These are phyloP conservation scores for Hyalella azteca DNA, from an alignment of 2,888 invertebrate species.

Conservation along the genomic window DNA sequence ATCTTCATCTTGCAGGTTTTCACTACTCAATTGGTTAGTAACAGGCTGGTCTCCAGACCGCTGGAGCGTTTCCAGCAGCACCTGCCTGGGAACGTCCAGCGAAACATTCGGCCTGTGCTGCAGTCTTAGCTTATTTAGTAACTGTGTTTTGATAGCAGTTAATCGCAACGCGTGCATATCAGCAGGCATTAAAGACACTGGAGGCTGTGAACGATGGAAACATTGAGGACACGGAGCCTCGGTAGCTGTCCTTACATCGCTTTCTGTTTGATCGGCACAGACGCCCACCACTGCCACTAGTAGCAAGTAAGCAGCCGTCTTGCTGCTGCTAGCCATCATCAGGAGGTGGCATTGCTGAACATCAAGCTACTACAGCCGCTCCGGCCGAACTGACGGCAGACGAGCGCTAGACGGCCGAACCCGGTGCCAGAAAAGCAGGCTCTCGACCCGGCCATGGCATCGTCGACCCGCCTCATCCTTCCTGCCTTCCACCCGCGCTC, in stretches of 20 bases:
- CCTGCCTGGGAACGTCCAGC: slow-evolving; percentile 9
- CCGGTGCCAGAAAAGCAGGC: slow-evolving; percentile 2
- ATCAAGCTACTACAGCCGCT: slow-evolving; percentile 24
- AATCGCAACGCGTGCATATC: not conserved
- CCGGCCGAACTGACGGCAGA: slow-evolving; percentile 33
- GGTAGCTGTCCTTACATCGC: slow-evolving; percentile 26
- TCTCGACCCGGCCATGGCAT: not conserved
- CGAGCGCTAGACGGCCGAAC: slow-evolving; percentile 22
- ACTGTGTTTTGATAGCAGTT: not conserved
- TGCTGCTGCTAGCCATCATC: slow-evolving; percentile 30
- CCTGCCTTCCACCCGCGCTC: too few relatives aligned
- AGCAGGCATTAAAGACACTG: not conserved
- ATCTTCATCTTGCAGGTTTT: slow-evolving; percentile 17
- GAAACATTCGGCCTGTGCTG: slow-evolving; percentile 29
- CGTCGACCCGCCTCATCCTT: not conserved
- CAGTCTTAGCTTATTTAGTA: slow-evolving; percentile 22
- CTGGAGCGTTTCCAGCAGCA: slow-evolving; percentile 14
- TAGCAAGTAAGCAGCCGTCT: slow-evolving; percentile 18
- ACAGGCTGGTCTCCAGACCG: not conserved
- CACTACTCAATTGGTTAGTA: not conserved
- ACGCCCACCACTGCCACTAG: slow-evolving; percentile 11
- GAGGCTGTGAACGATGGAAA: not conserved
- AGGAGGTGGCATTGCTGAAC: slow-evolving; percentile 20
- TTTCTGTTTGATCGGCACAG: not conserved
- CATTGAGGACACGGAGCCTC: slow-evolving; percentile 26